Base-by-base conservation (phyloP, 2,888 invertebrate species). In the Mayetiola destructor region DNA sequence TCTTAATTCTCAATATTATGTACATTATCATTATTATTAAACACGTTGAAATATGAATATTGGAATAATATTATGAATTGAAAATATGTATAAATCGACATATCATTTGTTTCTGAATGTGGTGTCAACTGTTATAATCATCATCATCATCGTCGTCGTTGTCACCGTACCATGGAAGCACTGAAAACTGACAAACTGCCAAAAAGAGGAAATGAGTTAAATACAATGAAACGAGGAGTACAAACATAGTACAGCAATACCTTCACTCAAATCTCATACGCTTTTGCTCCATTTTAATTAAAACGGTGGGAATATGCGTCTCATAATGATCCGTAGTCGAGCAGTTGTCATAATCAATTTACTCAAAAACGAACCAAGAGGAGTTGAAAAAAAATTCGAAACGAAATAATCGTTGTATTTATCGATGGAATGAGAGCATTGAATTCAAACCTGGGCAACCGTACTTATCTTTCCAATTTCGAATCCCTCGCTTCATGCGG, bases 291-390 rank as follows among this genome's bases (percentile, higher is more conserved):
- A 27, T 48, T 48, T 27, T 48, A 48, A 48, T 48, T 27, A 48
- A n/a, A 48, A 23, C 27, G 48, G 23, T 48, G n/a, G 23, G 18
- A 48, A 48, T 48, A 48, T 48, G 3, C 27, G n/a, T n/a, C 1
- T 27, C 27, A 23, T n/a, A 42, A 27, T 48, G 48, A 27, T 48
- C 27, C 27, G 48, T 27, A 27, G 48, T 48, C 48, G 27, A 48
- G 27, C 48, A 48, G 48, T 48, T 48, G 48, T 48, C 48, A 27
- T 27, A 27, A n/a, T 48, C 48, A 48, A 48, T 48, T 18, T 48
- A n/a, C 16, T 5, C 48, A n/a, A 23, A 16, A 48, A n/a, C n/a
- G n/a, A n/a, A n/a, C n/a, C n/a, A n/a, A 12, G 5, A n/a, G 36
- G 14, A 36, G 5, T 4, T 12, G 36, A 36, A 36, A 3, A 36